Base-by-base conservation (phyloP, 1,140 invertebrate species). In the Drosophila punjabiensis region DNA sequence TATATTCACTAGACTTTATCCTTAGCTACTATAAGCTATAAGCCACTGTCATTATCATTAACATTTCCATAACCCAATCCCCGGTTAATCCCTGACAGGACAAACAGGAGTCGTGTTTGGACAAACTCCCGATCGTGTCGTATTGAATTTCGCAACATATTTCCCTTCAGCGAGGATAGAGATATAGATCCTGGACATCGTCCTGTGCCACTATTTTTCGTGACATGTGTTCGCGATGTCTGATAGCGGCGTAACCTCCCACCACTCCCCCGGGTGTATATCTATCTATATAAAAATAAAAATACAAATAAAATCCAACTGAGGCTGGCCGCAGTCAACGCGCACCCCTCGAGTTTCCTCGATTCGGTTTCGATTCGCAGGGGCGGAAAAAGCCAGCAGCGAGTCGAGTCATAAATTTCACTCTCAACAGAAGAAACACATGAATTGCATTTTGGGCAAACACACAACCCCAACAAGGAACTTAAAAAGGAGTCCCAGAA, bases 381-480 rank as follows among this genome's bases (percentile, higher is more conserved):
- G 70, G 70, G 45, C 53, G 64, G 61, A 50, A 77, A 81, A 83
- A 79, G 80, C 63, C 68, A 37, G 39, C 68, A 37, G 39, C 67
- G 76, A 50, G 64, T 73, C 73, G 39, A 62, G 82, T 82, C 86
- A 90, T 90, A 90, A 90, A 90, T 90, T 90, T 90, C 82, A 90
- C 87, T 90, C 61, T 56, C 62, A 79, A 59, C 43, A 39, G 53
- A 37, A 62, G 61, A 81, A 85, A 90, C 87, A 91, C 87, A 90
- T 90, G 87, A 90, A 90, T 90, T 90, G 87, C 87, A 90, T 90
- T 91, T 90, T 83, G 69, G 71, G 77, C 79, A 85, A 39, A 39
- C 14, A 63, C 82, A 85, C 24, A 28, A 28, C 79, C 81, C 81
- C 71, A 50, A 48, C 68, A 48, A 33, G 28, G 35, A 30, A n/a